Evolutionary conservation across 2,888 invertebrate species (phyloP).

Genomic region (Nematopogon swammerdamellus): DNA sequence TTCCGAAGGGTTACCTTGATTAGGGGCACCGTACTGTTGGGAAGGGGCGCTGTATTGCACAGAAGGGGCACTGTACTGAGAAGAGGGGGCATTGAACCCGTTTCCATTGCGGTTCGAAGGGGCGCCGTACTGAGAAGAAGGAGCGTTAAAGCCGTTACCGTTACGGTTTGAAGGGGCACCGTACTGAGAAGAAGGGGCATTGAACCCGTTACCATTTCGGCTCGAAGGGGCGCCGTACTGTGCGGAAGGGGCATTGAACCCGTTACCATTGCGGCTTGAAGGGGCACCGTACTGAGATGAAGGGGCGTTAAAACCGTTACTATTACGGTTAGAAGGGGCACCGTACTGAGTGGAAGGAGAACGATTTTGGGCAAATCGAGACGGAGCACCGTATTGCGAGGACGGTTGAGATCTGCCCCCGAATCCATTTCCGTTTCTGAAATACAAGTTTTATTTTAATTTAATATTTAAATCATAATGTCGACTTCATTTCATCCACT

Average conservation of each 20-base stretch:
- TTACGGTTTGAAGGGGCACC: constrained; percentile 10
- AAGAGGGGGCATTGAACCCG: constrained; percentile 13
- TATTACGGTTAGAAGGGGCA: constrained; percentile 2
- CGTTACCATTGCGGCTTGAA: constrained; percentile 9
- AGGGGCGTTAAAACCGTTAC: constrained; percentile 12
- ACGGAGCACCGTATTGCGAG: constrained; percentile 13
- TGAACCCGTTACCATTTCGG: neutral
- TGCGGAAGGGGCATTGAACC: constrained; percentile 13
- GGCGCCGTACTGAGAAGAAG: neutral
- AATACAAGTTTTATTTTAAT: no score
- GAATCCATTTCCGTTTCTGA: constrained; percentile 16
- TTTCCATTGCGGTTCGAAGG: constrained; percentile 12
- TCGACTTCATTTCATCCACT: constrained; percentile 15
- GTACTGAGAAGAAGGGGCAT: constrained; percentile 18
- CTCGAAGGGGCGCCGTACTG: constrained; percentile 13
- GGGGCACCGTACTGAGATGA: constrained; percentile 15
- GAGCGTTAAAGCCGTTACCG: constrained; percentile 5
- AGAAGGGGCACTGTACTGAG: neutral
- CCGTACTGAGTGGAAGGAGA: constrained; percentile 15
- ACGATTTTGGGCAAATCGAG: constrained; percentile 3
- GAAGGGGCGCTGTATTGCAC: constrained; percentile 20
- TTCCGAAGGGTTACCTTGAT: constrained; percentile 10
- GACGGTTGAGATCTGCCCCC: constrained; percentile 11
- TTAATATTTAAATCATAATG: no score
- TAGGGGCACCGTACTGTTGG: constrained; percentile 27